phyloP scores from a whole-genome alignment of 2,113 vertebrate species.

The Callocephalon fimbriatum region DNA sequence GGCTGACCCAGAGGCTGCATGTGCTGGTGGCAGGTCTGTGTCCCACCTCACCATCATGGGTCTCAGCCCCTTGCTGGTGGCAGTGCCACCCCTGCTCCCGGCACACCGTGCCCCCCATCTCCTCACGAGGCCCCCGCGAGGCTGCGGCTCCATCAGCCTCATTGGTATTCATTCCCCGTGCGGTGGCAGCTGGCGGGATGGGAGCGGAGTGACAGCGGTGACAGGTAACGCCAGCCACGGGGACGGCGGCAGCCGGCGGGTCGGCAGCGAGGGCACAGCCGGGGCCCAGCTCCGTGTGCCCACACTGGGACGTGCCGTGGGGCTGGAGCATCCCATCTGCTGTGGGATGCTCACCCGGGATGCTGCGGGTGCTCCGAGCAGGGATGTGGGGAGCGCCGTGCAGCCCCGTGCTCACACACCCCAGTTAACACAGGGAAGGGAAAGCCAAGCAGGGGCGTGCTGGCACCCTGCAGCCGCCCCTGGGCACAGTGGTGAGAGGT shows the following conservation, averaged over 20 bases:
- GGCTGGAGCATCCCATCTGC: not conserved
- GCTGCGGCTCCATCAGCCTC: not conserved
- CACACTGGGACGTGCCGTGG: fast-evolving
- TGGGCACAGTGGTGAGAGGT: not conserved
- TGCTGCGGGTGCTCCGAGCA: fast-evolving
- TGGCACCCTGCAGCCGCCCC: not conserved
- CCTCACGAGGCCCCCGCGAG: not conserved
- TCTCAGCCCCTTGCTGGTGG: fast-evolving
- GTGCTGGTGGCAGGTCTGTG: fast-evolving
- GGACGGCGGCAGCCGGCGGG: not conserved
- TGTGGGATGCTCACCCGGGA: fast-evolving
- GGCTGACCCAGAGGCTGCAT: fast-evolving
- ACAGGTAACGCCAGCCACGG: slow-evolving; percentile 44
- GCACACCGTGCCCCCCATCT: not conserved
- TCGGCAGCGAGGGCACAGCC: not conserved
- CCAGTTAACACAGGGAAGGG: fast-evolving
- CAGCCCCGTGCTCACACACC: fast-evolving
- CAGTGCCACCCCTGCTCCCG: not conserved
- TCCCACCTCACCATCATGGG: fast-evolving
- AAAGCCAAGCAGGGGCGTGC: not conserved
- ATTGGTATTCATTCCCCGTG: slow-evolving; percentile 52
- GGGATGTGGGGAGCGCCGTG: fast-evolving
- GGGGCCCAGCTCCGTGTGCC: not conserved
- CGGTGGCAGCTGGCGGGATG: slow-evolving; percentile 55
- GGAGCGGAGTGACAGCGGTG: slow-evolving; percentile 43